These are phyloP conservation scores for Coendou prehensilis DNA, from an alignment of 2,797 vertebrate species.

Conservation along the genomic window DNA sequence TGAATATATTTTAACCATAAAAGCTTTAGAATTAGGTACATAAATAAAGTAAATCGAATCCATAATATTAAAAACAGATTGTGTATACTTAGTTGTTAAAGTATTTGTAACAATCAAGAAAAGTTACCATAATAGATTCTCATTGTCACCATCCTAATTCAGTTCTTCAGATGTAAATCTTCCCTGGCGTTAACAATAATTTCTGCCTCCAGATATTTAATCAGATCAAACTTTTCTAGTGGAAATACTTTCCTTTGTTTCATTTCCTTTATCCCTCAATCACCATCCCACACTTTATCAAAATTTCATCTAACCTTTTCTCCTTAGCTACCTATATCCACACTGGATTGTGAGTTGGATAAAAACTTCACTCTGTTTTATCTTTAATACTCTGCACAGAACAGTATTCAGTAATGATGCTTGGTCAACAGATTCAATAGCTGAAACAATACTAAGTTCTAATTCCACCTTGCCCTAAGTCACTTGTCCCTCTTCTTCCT, in stretches of 20 bases:
- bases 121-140: neutral
- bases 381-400: neutral
- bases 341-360: neutral
- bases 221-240: neutral
- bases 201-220: slow-evolving; percentile 1
- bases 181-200: neutral
- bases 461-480: neutral
- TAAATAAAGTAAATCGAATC: slow-evolving; percentile 51
- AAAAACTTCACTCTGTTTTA: neutral
- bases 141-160: neutral
- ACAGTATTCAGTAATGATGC: neutral
- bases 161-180: neutral
- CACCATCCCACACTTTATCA: neutral
- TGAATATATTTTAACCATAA: slow-evolving; percentile 22
- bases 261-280: neutral
- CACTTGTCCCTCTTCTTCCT: neutral
- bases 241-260: slow-evolving; percentile 15
- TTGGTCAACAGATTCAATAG: neutral
- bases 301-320: neutral
- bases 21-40: slow-evolving; percentile 39
- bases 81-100: slow-evolving; percentile 11
- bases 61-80: slow-evolving; percentile 24
- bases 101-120: slow-evolving; percentile 9
- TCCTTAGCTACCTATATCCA: neutral
- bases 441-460: neutral